A percentile compares a stretch with the other conserved stretches of the same genome.
Evolutionary conservation across 2,888 invertebrate species (phyloP).

Genomic region (Tuta absoluta): DNA sequence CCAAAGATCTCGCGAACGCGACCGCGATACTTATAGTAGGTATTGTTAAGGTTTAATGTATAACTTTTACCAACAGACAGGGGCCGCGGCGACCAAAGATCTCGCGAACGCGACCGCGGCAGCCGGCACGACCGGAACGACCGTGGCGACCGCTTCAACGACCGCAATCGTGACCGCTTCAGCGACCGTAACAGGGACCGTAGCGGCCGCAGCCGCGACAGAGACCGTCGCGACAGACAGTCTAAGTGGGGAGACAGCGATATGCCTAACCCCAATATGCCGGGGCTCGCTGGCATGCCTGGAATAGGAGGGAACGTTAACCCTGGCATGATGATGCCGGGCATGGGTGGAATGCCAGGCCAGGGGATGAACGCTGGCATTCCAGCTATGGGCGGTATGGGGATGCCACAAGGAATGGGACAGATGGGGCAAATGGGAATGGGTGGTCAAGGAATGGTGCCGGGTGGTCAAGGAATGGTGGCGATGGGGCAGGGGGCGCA

Average conservation of each 20-base stretch:
- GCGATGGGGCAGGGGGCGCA: background rate
- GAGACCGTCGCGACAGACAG: constrained; percentile 40
- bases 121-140: constrained; percentile 34
- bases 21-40: too few relatives aligned
- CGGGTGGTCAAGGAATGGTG: background rate
- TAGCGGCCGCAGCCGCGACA: background rate
- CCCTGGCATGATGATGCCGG: constrained; percentile 11
- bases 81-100: constrained; percentile 36
- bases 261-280: constrained; percentile 23
- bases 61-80: constrained; percentile 34
- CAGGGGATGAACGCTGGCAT: background rate
- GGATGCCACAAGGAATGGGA: background rate
- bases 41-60: too few relatives aligned
- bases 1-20: constrained; percentile 34
- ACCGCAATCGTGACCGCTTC: constrained; percentile 28
- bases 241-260: constrained; percentile 49
- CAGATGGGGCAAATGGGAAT: background rate
- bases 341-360: background rate
- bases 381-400: background rate
- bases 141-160: background rate
- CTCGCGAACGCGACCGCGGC: constrained; percentile 36
- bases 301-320: background rate
- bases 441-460: background rate
- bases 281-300: background rate
- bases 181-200: constrained; percentile 35